Evolutionary conservation across 2,888 invertebrate species (phyloP).

Genomic region (Zygaena filipendulae): DNA sequence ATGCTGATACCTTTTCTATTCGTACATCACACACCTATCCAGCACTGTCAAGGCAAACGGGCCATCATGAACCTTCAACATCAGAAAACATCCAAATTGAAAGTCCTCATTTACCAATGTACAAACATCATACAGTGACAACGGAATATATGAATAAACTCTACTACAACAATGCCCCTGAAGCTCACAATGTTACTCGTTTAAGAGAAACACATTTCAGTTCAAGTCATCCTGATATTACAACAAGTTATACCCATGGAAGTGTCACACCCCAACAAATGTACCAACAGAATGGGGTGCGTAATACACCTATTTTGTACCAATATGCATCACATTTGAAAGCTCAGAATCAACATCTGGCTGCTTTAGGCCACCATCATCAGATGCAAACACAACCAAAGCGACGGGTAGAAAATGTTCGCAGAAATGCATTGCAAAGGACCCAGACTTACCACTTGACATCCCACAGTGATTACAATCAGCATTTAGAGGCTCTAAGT

Average conservation of each 20-base stretch:
- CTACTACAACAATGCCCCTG: constrained; percentile 44
- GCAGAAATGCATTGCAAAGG: constrained; percentile 53
- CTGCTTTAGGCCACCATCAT: constrained; percentile 44
- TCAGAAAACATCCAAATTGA: constrained; percentile 43
- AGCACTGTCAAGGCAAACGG: constrained; percentile 39
- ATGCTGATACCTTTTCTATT: constrained; percentile 54
- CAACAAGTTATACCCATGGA: constrained; percentile 46
- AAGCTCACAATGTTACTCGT: constrained; percentile 48
- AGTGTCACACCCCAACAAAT: constrained; percentile 31
- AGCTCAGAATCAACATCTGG: constrained; percentile 56
- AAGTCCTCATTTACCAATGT: constrained; percentile 24
- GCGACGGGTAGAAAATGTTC: constrained; percentile 39
- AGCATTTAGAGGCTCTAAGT: constrained; percentile 49
- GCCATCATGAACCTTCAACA: constrained; percentile 31
- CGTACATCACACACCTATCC: constrained; percentile 60
- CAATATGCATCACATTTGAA: constrained; percentile 62
- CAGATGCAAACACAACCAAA: constrained; percentile 42
- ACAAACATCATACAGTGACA: constrained; percentile 54
- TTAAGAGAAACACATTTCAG: constrained; percentile 60
- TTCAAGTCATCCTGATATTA: constrained; percentile 61
- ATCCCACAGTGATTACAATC: constrained; percentile 60
- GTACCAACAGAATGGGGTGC: constrained; percentile 33
- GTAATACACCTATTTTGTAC: constrained; percentile 52
- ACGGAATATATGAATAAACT: constrained; percentile 57
- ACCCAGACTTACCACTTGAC: constrained; percentile 63